Conservation (phyloP, 2,888 invertebrate genomes). For the Ennomos fuscantarius region DNA sequence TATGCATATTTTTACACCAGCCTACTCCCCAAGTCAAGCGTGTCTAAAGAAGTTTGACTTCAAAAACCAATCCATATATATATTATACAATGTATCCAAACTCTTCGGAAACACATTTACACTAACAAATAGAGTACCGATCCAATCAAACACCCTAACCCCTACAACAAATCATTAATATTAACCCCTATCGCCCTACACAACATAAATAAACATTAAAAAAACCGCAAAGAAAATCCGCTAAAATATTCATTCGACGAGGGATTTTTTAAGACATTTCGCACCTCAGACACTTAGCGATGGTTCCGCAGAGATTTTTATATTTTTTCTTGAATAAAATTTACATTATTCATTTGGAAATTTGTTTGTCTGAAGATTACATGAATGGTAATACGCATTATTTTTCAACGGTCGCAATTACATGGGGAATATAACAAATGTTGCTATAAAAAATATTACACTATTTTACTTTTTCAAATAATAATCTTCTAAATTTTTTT, state of each 20-base stretch:
- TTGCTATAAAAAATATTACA: too few species aligned
- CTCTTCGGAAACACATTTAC: slow-evolving; percentile 12
- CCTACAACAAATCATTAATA: slow-evolving; percentile 61
- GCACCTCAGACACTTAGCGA: slow-evolving; percentile 63
- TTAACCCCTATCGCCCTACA: slow-evolving; percentile 57
- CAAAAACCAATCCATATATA: too few species aligned
- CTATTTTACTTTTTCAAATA: too few species aligned
- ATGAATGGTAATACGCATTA: slow-evolving; percentile 63
- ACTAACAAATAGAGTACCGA: slow-evolving; percentile 44
- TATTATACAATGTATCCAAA: too few species aligned
- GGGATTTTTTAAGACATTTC: slow-evolving; percentile 55
- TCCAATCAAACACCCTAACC: slow-evolving; percentile 38
- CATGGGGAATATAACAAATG: neutral
- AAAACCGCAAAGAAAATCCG: slow-evolving; percentile 65
- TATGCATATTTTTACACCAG: too few species aligned
- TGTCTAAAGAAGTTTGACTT: too few species aligned
- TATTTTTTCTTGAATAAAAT: slow-evolving; percentile 54
- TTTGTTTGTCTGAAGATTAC: slow-evolving; percentile 68
- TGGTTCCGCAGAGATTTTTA: slow-evolving; percentile 41
- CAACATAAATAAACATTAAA: slow-evolving; percentile 75
- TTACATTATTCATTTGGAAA: slow-evolving; percentile 71
- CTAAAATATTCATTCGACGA: slow-evolving; percentile 70
- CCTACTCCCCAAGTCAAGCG: too few species aligned
- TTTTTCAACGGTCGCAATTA: slow-evolving; percentile 37
- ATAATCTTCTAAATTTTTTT: too few species aligned